Evolutionary conservation across 2,797 vertebrate species (phyloP).

Genomic region (Syncerus caffer): DNA sequence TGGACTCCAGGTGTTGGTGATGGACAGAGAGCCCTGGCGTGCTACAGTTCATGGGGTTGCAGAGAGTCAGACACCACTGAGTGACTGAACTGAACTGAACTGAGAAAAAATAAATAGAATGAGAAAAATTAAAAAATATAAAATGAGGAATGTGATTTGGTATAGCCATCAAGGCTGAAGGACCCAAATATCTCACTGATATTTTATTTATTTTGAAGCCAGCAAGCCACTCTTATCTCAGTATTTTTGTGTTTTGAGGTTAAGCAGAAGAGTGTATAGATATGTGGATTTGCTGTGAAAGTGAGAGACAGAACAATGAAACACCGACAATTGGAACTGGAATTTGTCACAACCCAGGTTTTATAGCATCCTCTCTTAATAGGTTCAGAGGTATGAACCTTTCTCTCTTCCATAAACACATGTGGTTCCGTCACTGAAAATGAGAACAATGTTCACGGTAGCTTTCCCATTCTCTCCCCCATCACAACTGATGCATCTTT

Average conservation of each 20-base stretch:
- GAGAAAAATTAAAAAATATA: too few species aligned
- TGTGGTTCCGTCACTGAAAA: not conserved
- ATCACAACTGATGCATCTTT: not conserved
- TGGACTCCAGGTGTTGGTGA: rapidly evolving
- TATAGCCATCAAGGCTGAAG: not conserved
- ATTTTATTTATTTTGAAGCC: not conserved
- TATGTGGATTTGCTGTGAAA: not conserved
- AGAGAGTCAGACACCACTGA: too few species aligned
- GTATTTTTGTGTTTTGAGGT: not conserved
- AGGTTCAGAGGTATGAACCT: not conserved
- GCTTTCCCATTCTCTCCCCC: not conserved
- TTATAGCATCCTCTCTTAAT: not conserved
- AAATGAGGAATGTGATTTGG: not conserved
- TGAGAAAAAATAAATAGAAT: not conserved
- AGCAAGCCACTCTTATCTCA: not conserved
- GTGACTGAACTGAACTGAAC: too few species aligned
- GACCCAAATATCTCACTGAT: not conserved
- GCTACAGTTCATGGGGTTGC: too few species aligned
- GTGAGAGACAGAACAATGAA: not conserved
- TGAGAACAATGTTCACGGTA: not conserved
- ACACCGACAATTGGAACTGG: not conserved
- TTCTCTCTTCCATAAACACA: not conserved
- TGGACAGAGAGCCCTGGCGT: too few species aligned
- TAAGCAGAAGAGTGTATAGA: not conserved
- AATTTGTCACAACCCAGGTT: not conserved